phyloP scores from a whole-genome alignment of 2,113 vertebrate genomes.

The Acanthochromis polyacanthus region DNA sequence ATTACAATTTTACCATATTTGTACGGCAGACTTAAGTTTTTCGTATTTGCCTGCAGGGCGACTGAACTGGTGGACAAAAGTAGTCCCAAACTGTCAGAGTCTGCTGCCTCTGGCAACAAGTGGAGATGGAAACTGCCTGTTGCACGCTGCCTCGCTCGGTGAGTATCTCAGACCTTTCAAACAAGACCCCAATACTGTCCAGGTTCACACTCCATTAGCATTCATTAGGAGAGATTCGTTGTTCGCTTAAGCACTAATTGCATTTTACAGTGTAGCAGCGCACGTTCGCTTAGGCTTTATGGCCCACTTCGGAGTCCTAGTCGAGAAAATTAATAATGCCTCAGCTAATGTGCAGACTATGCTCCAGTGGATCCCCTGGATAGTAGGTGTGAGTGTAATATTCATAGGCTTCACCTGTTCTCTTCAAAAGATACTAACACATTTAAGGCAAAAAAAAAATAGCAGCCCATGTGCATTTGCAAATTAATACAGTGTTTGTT shows the following conservation, averaged over 20 bases:
- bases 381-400: constrained; percentile 6
- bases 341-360: constrained; percentile 24
- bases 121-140: constrained; percentile 95
- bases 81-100: constrained; percentile 92
- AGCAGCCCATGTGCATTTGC: neutral
- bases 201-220: constrained; percentile 37
- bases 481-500: too few relatives aligned
- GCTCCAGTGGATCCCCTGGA: constrained; percentile 17
- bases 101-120: constrained; percentile 95
- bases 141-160: constrained; percentile 97
- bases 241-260: constrained; percentile 63
- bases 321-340: constrained; percentile 54
- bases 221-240: constrained; percentile 49
- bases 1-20: too few relatives aligned
- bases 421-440: neutral
- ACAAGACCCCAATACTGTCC: neutral
- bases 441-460: too few relatives aligned
- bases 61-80: constrained; percentile 96
- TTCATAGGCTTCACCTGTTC: constrained; percentile 10
- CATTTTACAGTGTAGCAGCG: constrained; percentile 36
- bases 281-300: constrained; percentile 39
- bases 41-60: constrained; percentile 84
- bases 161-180: constrained; percentile 58
- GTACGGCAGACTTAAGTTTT: neutral
- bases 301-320: constrained; percentile 40